These are phyloP conservation scores for Hipposideros armiger DNA, from an alignment of 2,113 vertebrate species.

Conservation along the genomic window DNA sequence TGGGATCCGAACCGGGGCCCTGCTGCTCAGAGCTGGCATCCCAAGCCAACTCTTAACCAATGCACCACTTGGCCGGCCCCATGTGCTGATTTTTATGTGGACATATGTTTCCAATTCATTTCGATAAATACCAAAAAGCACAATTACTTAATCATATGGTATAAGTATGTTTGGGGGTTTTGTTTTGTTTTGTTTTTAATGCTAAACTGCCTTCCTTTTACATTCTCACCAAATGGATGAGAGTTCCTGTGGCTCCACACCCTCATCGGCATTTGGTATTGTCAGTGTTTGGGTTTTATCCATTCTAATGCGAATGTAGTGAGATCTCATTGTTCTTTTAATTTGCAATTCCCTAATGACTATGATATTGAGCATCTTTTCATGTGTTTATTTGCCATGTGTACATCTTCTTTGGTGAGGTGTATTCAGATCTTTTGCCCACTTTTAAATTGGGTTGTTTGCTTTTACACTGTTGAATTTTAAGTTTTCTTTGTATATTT, in stretches of 20 bases:
- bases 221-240: not conserved
- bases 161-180: not conserved
- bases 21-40: too few relatives aligned
- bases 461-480: not conserved
- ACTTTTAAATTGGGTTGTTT: not conserved
- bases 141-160: not conserved
- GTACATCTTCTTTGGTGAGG: not conserved
- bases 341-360: not conserved
- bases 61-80: too few relatives aligned
- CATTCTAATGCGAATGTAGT: not conserved
- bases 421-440: not conserved
- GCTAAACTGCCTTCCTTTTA: not conserved
- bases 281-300: not conserved
- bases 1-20: too few relatives aligned
- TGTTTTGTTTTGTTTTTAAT: not conserved
- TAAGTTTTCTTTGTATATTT: not conserved
- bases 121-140: not conserved
- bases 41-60: too few relatives aligned
- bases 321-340: not conserved
- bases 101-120: not conserved
- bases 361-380: not conserved
- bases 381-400: not conserved
- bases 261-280: not conserved
- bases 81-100: not conserved
- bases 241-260: not conserved